Base-by-base conservation (phyloP, 1,140 invertebrate genomes). In the Melipona quadrifasciata region DNA sequence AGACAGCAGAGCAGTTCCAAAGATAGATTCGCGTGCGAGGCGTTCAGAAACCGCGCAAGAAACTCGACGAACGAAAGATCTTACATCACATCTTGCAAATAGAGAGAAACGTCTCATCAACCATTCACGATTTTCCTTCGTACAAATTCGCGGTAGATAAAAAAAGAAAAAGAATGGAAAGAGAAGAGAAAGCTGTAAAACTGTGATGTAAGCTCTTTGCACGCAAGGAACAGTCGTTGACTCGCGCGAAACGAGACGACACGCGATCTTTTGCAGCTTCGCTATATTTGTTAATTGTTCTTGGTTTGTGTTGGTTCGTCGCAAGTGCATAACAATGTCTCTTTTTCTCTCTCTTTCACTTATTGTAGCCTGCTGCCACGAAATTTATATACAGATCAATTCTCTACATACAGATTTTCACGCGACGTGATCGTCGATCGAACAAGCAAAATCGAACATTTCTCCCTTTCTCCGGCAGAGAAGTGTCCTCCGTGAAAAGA, bases 261-360 rank as follows among this genome's bases (percentile, higher is more conserved):
- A 39, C 34, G 39, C 39, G 24, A 70, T 61, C 39, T 39, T 39
- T 27, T 87, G 58, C 39, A 31, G 86, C 86, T 89, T 89, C 65
- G 86, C 82, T 8, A n/a, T 6, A 74, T 87, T 65, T 27, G 39
- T 51, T 75, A 47, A 21, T 34, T 83, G 86, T 80, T 53, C 6
- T 87, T 87, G 14, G 61, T 65, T 47, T 68, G 65, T 85, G 87
- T 58, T 31, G 31, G 31, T 31, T 87, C 68, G 75, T 47, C 71
- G 71, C 68, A 87, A 74, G 39, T 78, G 82, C 82, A 84, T 58
- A 39, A 51, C 12, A 51, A 58, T 58, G 12, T 71, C 34, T 64
- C 39, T 39, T 6, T 39, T 5, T 39, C 39, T 39, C 39, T 39
- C 39, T 39, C 5, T 39, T n/a, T 82, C 58, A 39, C 47, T 73